These are phyloP conservation scores for Prochilodus magdalenae DNA, from an alignment of 2,113 vertebrate genomes.

Conservation along the genomic window DNA sequence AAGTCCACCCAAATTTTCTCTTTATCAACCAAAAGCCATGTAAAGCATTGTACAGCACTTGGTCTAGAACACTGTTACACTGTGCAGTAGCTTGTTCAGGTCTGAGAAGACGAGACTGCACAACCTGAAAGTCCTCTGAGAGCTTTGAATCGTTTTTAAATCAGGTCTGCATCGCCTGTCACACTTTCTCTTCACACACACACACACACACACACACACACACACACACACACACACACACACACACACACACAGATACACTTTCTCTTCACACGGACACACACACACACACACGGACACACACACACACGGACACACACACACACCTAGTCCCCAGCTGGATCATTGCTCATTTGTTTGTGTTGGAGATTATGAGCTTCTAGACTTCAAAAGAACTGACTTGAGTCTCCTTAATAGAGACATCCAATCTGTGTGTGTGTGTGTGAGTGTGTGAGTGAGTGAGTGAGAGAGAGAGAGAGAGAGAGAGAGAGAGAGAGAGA, in stretches of 20 bases:
- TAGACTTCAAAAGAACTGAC: too few species aligned
- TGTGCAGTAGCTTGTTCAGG: background rate
- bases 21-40: background rate
- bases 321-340: too few species aligned
- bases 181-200: slow-evolving; percentile 3
- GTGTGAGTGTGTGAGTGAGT: too few species aligned
- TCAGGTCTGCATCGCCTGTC: background rate
- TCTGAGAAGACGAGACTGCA: background rate
- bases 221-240: background rate
- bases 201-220: background rate
- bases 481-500: too few species aligned
- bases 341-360: too few species aligned
- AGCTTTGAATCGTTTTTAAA: background rate
- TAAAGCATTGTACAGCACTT: background rate
- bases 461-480: too few species aligned
- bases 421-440: too few species aligned
- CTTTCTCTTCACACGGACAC: background rate
- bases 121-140: background rate
- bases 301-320: slow-evolving; percentile 8
- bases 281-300: background rate
- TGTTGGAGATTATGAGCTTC: slow-evolving; percentile 19
- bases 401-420: too few species aligned
- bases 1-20: background rate
- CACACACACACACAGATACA: slow-evolving; percentile 1
- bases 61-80: too few species aligned